Percentiles rank a stretch among this genome's conserved stretches.
These are phyloP conservation scores for Balearica regulorum DNA, from an alignment of 2,797 vertebrate species.

Conservation along the genomic window DNA sequence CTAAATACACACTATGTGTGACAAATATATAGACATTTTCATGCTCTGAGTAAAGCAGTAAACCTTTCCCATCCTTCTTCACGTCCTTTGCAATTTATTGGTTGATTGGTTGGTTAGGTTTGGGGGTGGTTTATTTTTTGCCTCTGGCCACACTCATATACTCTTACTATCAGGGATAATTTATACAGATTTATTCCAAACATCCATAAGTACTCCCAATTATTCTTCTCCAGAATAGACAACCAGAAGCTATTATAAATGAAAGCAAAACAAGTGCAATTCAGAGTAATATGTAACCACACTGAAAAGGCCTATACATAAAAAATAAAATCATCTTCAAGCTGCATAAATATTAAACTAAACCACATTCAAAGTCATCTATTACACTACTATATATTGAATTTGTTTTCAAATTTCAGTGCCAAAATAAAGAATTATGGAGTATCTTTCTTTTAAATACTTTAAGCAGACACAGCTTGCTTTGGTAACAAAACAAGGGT, in stretches of 20 bases:
- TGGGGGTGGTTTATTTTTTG: background rate
- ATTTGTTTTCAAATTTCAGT: background rate
- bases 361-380: background rate
- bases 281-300: background rate
- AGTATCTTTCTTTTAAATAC: background rate
- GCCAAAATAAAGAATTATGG: background rate
- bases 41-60: background rate
- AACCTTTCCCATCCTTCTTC: background rate
- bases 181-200: constrained; percentile 21
- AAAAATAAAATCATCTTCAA: constrained; percentile 2
- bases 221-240: background rate
- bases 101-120: no score
- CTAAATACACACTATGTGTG: background rate
- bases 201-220: background rate
- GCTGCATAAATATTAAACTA: background rate
- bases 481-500: background rate
- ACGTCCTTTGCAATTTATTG: background rate
- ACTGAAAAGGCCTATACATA: background rate
- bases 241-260: background rate
- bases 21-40: background rate
- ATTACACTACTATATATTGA: background rate
- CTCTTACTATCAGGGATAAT: background rate
- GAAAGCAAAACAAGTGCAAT: background rate
- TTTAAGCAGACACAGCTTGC: background rate
- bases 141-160: background rate